Conservation (phyloP, 92 coral and sea anemone species). For the Hydrozoanthus gracilis region DNA sequence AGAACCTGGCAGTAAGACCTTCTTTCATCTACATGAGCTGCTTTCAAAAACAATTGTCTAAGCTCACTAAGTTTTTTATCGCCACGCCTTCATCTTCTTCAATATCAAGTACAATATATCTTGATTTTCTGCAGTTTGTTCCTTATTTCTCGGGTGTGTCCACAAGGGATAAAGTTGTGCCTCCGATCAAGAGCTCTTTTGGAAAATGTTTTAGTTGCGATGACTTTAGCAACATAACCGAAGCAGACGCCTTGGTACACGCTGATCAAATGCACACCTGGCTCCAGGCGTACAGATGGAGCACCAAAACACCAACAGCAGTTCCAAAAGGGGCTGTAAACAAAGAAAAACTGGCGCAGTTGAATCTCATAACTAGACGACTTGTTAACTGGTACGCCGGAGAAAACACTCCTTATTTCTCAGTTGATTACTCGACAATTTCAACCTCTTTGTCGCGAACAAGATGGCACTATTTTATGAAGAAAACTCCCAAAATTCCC, state of each 20-base stretch:
- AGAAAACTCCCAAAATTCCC: not conserved
- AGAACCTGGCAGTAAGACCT: not conserved
- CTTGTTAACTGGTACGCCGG: slow-evolving; percentile 44
- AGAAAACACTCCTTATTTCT: slow-evolving; percentile 13
- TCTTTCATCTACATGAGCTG: slow-evolving; percentile 36
- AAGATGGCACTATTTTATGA: slow-evolving; percentile 8
- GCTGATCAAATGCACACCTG: slow-evolving; percentile 35
- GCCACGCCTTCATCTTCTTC: slow-evolving; percentile 1
- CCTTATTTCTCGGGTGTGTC: not conserved
- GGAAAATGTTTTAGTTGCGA: slow-evolving; percentile 21
- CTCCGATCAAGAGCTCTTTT: slow-evolving; percentile 37
- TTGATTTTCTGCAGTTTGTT: slow-evolving; percentile 41
- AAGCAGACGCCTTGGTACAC: slow-evolving; percentile 37
- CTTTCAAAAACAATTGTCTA: slow-evolving; percentile 16
- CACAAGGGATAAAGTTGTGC: slow-evolving; percentile 38
- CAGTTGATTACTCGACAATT: not conserved
- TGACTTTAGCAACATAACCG: slow-evolving; percentile 36
- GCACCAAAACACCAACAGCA: not conserved
- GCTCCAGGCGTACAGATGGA: slow-evolving; percentile 52
- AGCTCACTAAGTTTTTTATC: slow-evolving; percentile 30
- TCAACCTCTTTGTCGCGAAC: not conserved
- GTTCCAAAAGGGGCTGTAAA: not conserved
- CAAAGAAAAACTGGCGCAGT: slow-evolving; percentile 9
- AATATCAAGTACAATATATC: not conserved
- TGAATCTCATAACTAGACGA: slow-evolving; percentile 14